These are phyloP conservation scores for Mycetomoellerius zeteki DNA, from an alignment of 1,140 invertebrate species.

Conservation along the genomic window DNA sequence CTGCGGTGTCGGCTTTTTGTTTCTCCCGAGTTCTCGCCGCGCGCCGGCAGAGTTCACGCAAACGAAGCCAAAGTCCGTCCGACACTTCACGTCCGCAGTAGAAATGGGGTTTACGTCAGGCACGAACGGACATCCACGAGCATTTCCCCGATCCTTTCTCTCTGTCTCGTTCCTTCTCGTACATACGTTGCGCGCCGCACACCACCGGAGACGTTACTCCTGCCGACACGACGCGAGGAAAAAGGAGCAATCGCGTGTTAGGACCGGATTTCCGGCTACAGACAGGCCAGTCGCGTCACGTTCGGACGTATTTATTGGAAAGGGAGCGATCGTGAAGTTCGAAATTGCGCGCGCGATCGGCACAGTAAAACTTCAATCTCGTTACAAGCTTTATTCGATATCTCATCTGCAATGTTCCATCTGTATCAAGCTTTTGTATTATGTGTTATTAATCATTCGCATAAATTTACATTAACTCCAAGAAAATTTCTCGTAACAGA, in stretches of 20 bases:
- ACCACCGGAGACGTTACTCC: slow-evolving; percentile 26
- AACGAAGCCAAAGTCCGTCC: slow-evolving; percentile 62
- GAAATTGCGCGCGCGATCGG: slow-evolving; percentile 58
- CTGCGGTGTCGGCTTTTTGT: slow-evolving; percentile 58
- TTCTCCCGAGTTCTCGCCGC: slow-evolving; percentile 48
- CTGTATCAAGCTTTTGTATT: slow-evolving; percentile 16
- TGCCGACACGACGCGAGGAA: not conserved
- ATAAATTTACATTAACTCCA: slow-evolving; percentile 10
- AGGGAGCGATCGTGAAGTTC: slow-evolving; percentile 48
- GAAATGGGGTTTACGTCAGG: slow-evolving; percentile 64
- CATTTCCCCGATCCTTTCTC: slow-evolving; percentile 39
- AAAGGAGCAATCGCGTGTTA: slow-evolving; percentile 60
- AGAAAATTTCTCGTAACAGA: not conserved
- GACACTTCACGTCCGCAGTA: slow-evolving; percentile 60
- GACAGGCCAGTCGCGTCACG: slow-evolving; percentile 58
- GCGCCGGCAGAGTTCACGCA: slow-evolving; percentile 63
- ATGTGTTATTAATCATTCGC: slow-evolving; percentile 4
- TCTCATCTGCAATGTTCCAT: not conserved
- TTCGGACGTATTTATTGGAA: slow-evolving; percentile 61
- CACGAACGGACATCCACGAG: slow-evolving; percentile 60
- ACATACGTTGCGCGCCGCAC: slow-evolving; percentile 1
- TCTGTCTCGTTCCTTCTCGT: not conserved
- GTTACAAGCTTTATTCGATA: slow-evolving; percentile 45
- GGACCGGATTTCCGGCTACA: slow-evolving; percentile 59
- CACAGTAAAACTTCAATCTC: slow-evolving; percentile 61